Base-by-base conservation (phyloP, 2,797 vertebrate genomes). In the Borostomias antarcticus region DNA sequence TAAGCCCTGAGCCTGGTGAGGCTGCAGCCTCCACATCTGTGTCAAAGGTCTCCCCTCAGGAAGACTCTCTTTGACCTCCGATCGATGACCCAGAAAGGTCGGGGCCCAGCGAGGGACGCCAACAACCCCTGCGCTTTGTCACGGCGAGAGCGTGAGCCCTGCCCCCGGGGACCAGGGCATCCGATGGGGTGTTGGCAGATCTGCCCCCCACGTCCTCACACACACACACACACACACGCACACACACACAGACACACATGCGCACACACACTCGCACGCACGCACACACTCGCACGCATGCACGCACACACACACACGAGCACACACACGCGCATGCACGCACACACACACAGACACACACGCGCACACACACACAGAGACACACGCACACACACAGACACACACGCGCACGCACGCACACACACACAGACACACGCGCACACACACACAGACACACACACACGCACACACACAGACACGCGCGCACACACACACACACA, bases 51-150 rank as follows among this genome's bases (percentile, higher is more conserved):
- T 87, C 88, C 80, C 85, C 85, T 88, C 86, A 90, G 90, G 89
- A 90, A 90, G 81, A 81, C 82, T 82, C 81, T 86, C 50, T 88
- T 85, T 92, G 89, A 92, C 91, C 90, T 82, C 73, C 69, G 59
- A 89, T 91, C 90, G 86, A 91, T 92, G 91, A 91, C 89, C 87
- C 75, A 64, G 78, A 92, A 93, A 93, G 91, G 89, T 91, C 89
- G 78, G 72, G 81, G 84, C 86, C 88, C 85, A 73, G 75, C 66
- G 69, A 80, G 83, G 86, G 75, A 79, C 77, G 83, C 69, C 68
- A 88, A 84, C 81, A 78, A 75, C 79, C 80, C 79, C 73, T 45
- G 79, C 69, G 82, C 78, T 80, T 82, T 82, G 77, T 82, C 83
- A 74, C 63, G 72, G 78, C 69, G 70, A 70, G 72, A 77, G 75